Evolutionary conservation across 2,888 invertebrate genomes (phyloP).

Genomic region (Tetragonisca angustula): DNA sequence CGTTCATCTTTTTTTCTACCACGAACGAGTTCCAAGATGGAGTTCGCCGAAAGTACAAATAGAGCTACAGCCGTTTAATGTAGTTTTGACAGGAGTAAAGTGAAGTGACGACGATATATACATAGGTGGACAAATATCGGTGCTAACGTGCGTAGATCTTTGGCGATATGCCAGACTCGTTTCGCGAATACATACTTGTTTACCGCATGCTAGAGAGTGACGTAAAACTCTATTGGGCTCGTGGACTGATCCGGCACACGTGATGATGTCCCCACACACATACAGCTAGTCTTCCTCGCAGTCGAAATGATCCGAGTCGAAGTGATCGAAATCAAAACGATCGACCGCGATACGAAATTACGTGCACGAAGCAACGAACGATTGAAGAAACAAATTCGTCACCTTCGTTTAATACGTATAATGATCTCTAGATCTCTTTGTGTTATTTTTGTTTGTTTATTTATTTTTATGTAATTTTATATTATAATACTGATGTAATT

Average conservation of each 20-base stretch:
- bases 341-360: neutral
- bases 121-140: slow-evolving; percentile 44
- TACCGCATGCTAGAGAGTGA: slow-evolving; percentile 73
- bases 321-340: neutral
- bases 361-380: no score
- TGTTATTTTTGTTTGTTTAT: no score
- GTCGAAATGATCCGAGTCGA: slow-evolving; percentile 17
- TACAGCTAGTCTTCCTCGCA: neutral
- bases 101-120: slow-evolving; percentile 36
- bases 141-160: slow-evolving; percentile 45
- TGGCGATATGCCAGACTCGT: slow-evolving; percentile 69
- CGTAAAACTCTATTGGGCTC: slow-evolving; percentile 72
- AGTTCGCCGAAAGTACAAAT: slow-evolving; percentile 29
- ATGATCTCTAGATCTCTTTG: no score
- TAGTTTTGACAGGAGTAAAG: slow-evolving; percentile 42
- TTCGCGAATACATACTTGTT: slow-evolving; percentile 74
- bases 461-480: no score
- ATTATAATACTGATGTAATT: no score
- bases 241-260: slow-evolving; percentile 57
- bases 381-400: neutral
- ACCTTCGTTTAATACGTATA: no score
- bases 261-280: slow-evolving; percentile 42
- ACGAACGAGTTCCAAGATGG: neutral
- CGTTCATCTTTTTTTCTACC: neutral
- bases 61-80: slow-evolving; percentile 38